Evolutionary conservation across 1,140 invertebrate genomes (phyloP), one percentile per base, ranked within the genome.

Genomic region (Rhopalosiphum padi): DNA sequence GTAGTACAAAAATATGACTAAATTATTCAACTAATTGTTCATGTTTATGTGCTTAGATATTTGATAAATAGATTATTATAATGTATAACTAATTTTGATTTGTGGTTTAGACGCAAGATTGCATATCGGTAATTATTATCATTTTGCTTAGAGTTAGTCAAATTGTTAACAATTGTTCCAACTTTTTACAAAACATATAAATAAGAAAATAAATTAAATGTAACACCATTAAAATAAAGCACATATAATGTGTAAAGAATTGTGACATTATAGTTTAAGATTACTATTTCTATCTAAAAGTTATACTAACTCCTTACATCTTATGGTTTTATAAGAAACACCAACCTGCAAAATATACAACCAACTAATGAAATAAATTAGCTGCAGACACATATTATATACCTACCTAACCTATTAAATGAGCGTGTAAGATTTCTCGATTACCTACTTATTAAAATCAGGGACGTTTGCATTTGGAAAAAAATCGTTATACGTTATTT

Each of bases 81-180:
- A 68, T 68, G 18, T 18, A 68, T 23, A 30, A 68, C 9, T 60
- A n/a, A n/a, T 68, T n/a, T 18, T 68, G 18, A 77, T n/a, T n/a
- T n/a, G 60, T n/a, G 0, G 4, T n/a, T 11, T n/a, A n/a, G 60
- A 8, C 9, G 2, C 4, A 30, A n/a, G 3, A n/a, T n/a, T n/a
- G 5, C 15, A 18, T 60, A 15, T 15, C 6, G 30, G 15, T 68
- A 18, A 5, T 68, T 15, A 18, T 68, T n/a, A 68, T 68, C 4
- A n/a, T 68, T 68, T 68, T n/a, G 1, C n/a, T n/a, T 18, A 18
- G 15, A n/a, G 4, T 6, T 77, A 18, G n/a, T n/a, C 5, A n/a
- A 77, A 0, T 77, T 77, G 18, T 77, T 77, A 77, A 9, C 5
- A 77, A 3, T 77, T 77, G 18, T n/a, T 77, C 30, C 5, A 77